These are phyloP conservation scores for Romanogobio albipinnatus DNA, from an alignment of 2,113 vertebrate species.

Conservation along the genomic window DNA sequence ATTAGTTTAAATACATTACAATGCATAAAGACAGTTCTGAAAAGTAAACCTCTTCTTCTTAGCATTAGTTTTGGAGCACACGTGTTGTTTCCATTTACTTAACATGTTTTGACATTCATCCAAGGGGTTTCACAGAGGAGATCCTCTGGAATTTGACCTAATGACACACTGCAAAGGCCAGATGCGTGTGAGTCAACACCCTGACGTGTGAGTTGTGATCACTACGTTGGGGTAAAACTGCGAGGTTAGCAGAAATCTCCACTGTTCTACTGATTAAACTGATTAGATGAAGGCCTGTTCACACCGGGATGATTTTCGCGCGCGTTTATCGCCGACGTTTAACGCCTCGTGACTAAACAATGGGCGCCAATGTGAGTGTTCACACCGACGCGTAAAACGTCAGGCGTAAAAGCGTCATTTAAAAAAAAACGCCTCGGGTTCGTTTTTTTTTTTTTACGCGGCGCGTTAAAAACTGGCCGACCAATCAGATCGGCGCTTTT, in stretches of 20 bases:
- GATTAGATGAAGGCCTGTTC: no score
- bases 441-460: no score
- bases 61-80: not conserved
- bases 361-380: no score
- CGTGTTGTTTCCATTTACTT: not conserved
- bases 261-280: not conserved
- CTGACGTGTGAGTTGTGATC: not conserved
- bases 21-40: not conserved
- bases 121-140: not conserved
- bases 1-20: not conserved
- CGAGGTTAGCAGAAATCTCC: not conserved
- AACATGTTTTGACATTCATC: not conserved
- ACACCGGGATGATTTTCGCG: no score
- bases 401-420: no score
- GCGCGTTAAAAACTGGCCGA: no score
- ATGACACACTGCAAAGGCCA: conserved; percentile 1
- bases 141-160: conserved; percentile 24
- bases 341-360: no score
- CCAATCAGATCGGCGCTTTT: no score
- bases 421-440: no score
- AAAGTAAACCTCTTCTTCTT: not conserved
- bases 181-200: not conserved
- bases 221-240: not conserved
- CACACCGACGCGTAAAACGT: no score
- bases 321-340: no score